Evolutionary conservation across 2,797 vertebrate species (phyloP).

Genomic region (Enteromius viviparus): DNA sequence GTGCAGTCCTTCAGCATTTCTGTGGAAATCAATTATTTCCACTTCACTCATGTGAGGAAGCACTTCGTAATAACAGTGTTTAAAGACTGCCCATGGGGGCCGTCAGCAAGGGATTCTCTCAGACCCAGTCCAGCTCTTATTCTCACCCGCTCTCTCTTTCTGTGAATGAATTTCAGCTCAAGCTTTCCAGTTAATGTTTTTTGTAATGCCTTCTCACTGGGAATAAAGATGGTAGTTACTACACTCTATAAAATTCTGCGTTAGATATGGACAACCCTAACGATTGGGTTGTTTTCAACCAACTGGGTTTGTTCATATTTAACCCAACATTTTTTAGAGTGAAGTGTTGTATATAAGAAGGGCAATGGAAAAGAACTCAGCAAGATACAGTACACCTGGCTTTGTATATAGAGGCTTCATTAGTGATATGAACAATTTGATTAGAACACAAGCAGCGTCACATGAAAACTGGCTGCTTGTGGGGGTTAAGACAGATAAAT

Average conservation of each 20-base stretch:
- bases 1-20: conserved; percentile 1
- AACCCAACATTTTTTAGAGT: too few relatives aligned
- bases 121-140: conserved; percentile 3
- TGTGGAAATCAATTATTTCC: conserved; percentile 46
- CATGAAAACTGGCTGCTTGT: conserved; percentile 20
- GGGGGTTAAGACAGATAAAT: conserved; percentile 54
- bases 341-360: background rate
- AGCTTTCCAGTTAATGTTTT: background rate
- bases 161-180: conserved; percentile 18
- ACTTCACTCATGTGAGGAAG: conserved; percentile 39
- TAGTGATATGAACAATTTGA: conserved; percentile 5
- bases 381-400: background rate
- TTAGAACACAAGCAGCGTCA: conserved; percentile 15
- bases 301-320: too few relatives aligned
- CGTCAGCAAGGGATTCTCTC: conserved; percentile 23
- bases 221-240: background rate
- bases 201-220: background rate
- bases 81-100: conserved; percentile 28
- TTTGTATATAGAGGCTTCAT: background rate
- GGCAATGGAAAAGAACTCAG: background rate
- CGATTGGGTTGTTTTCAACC: too few relatives aligned
- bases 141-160: background rate
- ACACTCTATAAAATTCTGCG: too few relatives aligned
- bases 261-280: too few relatives aligned
- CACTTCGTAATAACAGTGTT: conserved; percentile 29